Evolutionary conservation across 1,140 invertebrate genomes (phyloP).

Genomic region (Aphaenogaster rudis): DNA sequence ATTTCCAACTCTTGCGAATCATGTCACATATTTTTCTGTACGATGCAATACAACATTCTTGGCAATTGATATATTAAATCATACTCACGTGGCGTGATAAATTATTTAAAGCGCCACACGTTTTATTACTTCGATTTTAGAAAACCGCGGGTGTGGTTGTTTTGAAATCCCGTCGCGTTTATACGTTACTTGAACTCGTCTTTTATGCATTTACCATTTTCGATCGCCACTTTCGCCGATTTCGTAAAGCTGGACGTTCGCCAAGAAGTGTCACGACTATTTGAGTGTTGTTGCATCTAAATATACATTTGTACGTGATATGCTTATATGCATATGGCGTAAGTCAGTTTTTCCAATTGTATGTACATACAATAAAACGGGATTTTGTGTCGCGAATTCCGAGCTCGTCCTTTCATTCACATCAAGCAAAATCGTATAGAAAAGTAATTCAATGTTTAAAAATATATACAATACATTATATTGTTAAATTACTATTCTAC

Average conservation of each 20-base stretch:
- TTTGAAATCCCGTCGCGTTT: constrained; percentile 28
- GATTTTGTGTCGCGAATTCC: constrained; percentile 38
- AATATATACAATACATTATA: not conserved
- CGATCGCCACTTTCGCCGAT: constrained; percentile 69
- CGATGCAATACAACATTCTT: not conserved
- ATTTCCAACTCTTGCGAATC: not conserved
- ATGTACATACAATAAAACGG: constrained; percentile 42
- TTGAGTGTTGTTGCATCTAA: constrained; percentile 32
- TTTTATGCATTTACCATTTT: constrained; percentile 28
- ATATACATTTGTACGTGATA: constrained; percentile 60
- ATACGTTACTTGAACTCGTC: not conserved
- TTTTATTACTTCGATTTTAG: constrained; percentile 11
- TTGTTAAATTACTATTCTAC: not conserved
- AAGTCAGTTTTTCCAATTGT: constrained; percentile 54
- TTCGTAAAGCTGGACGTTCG: constrained; percentile 68
- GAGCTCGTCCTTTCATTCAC: not conserved
- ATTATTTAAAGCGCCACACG: not conserved
- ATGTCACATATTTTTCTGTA: constrained; percentile 21
- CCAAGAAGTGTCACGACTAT: constrained; percentile 65
- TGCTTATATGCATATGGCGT: constrained; percentile 37
- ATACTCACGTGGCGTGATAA: not conserved
- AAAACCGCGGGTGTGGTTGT: constrained; percentile 6
- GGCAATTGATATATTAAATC: constrained; percentile 4
- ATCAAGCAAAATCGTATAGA: not conserved
- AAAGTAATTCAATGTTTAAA: not conserved